Evolutionary conservation across 2,113 vertebrate species (phyloP), one percentile per base, ranked within the genome.

Genomic region (Hyaena hyaena): DNA sequence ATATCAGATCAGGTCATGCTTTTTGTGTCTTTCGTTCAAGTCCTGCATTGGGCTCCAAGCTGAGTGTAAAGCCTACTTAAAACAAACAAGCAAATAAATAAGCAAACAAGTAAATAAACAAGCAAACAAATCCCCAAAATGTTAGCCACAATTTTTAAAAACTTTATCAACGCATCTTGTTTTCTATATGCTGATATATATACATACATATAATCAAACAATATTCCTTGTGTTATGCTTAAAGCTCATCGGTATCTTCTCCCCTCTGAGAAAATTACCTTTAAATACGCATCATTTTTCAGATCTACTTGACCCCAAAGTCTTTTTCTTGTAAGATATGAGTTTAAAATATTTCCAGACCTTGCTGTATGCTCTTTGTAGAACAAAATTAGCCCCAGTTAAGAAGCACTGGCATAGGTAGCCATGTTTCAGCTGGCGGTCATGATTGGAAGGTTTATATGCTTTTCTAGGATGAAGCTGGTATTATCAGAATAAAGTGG

Each of bases 371-470:
- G 31, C 84, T 63, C 33, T 73, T 45, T 14, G 33, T 50, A 6
- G 24, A 6, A 9, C 2, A 28, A 53, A 26, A 43, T 14, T 73
- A 16, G 1, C 16, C 33, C 7, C 33, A 6, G 2, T 1, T 82
- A 39, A 88, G 66, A 95, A 50, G 10, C 2, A 11, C 5, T 15
- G 28, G 14, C 2, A 2, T 16, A 79, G 21, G 48, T 1, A 15
- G 6, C 10, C n/a, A 1, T 74, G 4, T 39, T 39, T 7, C 7
- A 65, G 39, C n/a, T 8, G 1, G 4, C 17, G 3, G 4, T 63
- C 23, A 4, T 43, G 58, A 53, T 9, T 21, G 17, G 1, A 45
- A 21, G 19, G 4, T 55, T 86, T 39, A 35, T 28, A 3, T 74
- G 55, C 5, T 23, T 87, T 77, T 24, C 35, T 14, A 53, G 43